phyloP scores from a whole-genome alignment of 2,797 vertebrate species.

The Macropus fuliginosus region DNA sequence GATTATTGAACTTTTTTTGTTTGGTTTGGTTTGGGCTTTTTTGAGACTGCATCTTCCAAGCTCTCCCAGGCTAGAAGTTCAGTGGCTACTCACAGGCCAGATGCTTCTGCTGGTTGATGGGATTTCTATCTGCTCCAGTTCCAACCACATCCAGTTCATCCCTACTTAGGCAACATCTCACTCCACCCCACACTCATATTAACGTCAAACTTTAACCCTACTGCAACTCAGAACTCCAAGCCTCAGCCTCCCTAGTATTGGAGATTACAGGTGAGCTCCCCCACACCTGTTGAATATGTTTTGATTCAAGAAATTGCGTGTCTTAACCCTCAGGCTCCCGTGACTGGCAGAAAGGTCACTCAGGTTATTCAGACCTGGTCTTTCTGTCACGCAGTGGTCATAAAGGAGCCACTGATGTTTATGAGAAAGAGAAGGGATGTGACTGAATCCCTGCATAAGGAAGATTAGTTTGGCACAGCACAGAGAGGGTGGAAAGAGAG shows the following conservation, averaged over 20 bases:
- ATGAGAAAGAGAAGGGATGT: background rate
- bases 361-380: background rate
- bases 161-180: background rate
- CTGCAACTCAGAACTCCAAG: background rate
- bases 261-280: background rate
- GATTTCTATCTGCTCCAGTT: background rate
- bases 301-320: background rate
- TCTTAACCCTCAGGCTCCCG: background rate
- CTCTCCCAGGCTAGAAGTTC: background rate
- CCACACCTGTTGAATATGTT: background rate
- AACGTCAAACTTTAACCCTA: background rate
- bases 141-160: background rate
- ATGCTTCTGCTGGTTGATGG: background rate
- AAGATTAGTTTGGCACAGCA: background rate
- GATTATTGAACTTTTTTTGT: background rate
- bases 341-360: background rate
- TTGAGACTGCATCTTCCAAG: background rate
- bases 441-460: background rate
- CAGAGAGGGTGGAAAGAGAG: background rate
- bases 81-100: background rate
- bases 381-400: background rate
- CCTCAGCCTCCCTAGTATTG: background rate
- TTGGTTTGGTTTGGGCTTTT: background rate
- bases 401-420: background rate
- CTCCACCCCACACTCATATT: background rate